Evolutionary conservation across 2,888 invertebrate species (phyloP).

Genomic region (Ornithoptera alexandrae): DNA sequence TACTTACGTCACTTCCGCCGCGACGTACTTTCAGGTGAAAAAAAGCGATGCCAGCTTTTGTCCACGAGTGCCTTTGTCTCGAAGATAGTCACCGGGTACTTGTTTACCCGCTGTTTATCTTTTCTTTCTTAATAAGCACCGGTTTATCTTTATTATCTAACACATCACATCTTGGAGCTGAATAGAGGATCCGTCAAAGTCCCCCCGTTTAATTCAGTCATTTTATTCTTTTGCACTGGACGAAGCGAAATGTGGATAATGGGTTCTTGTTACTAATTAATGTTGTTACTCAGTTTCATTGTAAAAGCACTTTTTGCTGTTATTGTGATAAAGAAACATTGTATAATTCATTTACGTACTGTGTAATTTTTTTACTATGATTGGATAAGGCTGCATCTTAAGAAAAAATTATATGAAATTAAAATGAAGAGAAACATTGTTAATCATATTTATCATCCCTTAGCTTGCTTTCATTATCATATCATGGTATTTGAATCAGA

Average conservation of each 20-base stretch:
- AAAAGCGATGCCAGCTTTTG: conserved; percentile 68
- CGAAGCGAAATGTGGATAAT: neutral
- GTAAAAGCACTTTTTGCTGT: no score
- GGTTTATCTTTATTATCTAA: conserved; percentile 36
- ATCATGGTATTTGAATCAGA: no score
- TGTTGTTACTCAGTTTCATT: neutral
- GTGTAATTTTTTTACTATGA: no score
- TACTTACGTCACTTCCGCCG: conserved; percentile 30
- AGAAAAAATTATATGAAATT: no score
- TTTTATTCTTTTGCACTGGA: neutral
- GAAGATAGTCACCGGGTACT: conserved; percentile 72
- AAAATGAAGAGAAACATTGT: no score
- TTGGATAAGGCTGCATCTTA: no score
- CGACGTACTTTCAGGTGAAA: conserved; percentile 57
- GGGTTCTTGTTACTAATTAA: neutral
- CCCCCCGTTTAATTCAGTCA: neutral
- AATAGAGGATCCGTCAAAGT: conserved; percentile 20
- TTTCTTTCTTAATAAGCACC: conserved; percentile 61
- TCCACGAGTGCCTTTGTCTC: conserved; percentile 65
- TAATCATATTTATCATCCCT: no score
- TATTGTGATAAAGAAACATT: neutral
- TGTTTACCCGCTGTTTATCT: conserved; percentile 65
- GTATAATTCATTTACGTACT: no score
- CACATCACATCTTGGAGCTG: conserved; percentile 9
- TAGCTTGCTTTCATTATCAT: no score